These are phyloP conservation scores for Passer montanus DNA, from an alignment of 2,113 vertebrate species.

Conservation along the genomic window DNA sequence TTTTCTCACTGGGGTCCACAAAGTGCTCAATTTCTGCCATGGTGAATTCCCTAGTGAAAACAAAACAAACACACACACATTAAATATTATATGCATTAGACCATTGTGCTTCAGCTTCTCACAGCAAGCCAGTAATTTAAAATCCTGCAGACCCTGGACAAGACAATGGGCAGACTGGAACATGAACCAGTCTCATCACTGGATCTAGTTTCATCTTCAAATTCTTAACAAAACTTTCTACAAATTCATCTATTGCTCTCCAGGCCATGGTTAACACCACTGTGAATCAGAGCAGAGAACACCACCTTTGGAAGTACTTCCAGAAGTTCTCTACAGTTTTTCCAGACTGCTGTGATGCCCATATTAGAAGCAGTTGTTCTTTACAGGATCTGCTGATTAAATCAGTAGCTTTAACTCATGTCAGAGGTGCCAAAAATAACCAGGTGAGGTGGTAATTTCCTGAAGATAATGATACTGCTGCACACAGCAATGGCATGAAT, in stretches of 20 bases:
- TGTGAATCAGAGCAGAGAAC: not conserved
- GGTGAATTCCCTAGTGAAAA: conserved; percentile 89
- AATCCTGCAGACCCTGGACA: not conserved
- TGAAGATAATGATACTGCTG: not conserved
- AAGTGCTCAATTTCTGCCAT: conserved; percentile 99
- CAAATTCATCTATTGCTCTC: not conserved
- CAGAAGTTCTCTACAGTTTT: not conserved
- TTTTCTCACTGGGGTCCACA: conserved; percentile 94
- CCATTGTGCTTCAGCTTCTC: not conserved
- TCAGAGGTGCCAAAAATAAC: not conserved
- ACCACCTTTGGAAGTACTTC: not conserved
- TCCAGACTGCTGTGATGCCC: not conserved
- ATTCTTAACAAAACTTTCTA: not conserved
- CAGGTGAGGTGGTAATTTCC: not conserved
- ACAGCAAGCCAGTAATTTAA: not conserved
- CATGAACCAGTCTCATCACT: not conserved
- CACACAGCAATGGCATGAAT: not conserved
- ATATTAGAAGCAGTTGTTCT: not conserved
- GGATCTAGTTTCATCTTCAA: not conserved
- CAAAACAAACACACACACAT: fast-evolving
- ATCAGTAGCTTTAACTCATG: not conserved
- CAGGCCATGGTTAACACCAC: not conserved
- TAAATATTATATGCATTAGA: not conserved
- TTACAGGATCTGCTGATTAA: not conserved
- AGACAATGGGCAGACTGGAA: not conserved